Evolutionary conservation across 2,797 vertebrate species (phyloP).

Genomic region (Diceros bicornis): DNA sequence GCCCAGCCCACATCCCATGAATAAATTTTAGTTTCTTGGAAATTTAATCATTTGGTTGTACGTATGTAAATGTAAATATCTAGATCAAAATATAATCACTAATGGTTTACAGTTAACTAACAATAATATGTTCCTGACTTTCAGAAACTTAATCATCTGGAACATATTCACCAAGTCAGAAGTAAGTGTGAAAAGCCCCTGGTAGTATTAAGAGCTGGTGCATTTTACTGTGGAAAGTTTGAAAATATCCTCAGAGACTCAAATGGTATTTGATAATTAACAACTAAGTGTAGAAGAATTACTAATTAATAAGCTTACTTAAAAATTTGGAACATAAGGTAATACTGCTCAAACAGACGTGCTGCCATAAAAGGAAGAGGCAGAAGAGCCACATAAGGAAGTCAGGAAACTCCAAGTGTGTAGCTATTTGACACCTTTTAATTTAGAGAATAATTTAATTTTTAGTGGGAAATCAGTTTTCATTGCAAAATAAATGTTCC

Average conservation of each 20-base stretch:
- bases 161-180: neutral
- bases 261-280: constrained; percentile 28
- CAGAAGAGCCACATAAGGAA: neutral
- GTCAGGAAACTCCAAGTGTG: neutral
- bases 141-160: neutral
- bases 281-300: neutral
- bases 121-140: neutral
- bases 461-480: constrained; percentile 37
- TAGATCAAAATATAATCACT: neutral
- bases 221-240: neutral
- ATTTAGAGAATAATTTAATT: constrained; percentile 51
- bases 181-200: neutral
- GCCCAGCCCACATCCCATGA: neutral
- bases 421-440: neutral
- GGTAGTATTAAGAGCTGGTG: neutral
- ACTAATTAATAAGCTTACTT: constrained; percentile 6
- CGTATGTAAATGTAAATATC: neutral
- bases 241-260: neutral
- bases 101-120: neutral
- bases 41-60: neutral
- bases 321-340: neutral
- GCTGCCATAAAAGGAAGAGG: neutral
- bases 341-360: neutral
- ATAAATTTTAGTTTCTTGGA: neutral
- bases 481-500: neutral